Conservation (phyloP, 2,797 vertebrate species). For the Cheirogaleus major region DNA sequence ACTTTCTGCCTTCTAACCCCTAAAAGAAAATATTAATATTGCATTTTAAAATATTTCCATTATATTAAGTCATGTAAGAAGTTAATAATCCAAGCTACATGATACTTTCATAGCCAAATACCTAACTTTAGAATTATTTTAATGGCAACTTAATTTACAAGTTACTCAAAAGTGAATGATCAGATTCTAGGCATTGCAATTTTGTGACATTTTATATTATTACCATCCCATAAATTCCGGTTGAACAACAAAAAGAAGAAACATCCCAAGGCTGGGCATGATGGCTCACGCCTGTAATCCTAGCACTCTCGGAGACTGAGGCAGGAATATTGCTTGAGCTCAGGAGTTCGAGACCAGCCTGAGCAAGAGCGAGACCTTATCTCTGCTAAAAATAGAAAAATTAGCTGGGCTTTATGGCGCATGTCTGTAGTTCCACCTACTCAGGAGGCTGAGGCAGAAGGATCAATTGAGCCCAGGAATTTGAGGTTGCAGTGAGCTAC, state of each 20-base stretch:
- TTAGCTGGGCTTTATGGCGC: no score
- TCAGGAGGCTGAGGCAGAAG: no score
- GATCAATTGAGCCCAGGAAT: no score
- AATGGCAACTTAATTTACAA: neutral
- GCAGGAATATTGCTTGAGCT: no score
- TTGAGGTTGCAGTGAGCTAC: no score
- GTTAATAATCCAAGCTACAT: neutral
- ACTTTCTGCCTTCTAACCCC: slow-evolving; percentile 14
- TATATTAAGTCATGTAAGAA: neutral
- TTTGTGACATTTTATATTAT: neutral
- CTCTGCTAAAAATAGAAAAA: no score
- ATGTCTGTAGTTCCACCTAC: no score
- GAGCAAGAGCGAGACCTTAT: no score
- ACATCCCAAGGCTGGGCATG: neutral
- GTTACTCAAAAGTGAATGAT: neutral
- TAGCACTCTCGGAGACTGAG: no score
- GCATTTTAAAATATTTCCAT: slow-evolving; percentile 4
- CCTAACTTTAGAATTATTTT: slow-evolving; percentile 21
- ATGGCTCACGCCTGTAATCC: no score
- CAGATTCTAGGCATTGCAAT: neutral
- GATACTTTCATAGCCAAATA: neutral
- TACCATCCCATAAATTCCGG: neutral
- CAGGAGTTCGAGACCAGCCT: no score
- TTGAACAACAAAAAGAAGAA: neutral
- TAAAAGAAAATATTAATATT: slow-evolving; percentile 22